Evolutionary conservation across 1,140 invertebrate species (phyloP), one percentile per base, ranked within the genome.

Genomic region (Lucilia sericata): DNA sequence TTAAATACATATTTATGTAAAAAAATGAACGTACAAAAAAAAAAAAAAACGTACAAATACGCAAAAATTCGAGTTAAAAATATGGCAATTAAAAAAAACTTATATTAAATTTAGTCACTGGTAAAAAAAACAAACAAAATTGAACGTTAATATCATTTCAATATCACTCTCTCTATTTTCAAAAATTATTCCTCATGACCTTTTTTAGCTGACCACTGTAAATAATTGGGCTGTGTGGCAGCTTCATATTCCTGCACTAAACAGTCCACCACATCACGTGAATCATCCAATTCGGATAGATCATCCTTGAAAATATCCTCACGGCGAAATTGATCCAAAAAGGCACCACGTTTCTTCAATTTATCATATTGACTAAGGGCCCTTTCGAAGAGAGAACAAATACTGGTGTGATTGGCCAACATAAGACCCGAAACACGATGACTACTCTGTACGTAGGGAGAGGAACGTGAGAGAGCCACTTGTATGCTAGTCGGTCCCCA

Each of bases 401-500:
- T 99, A 89, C 97, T 98, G 5, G 98, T 99, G 89, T 99, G 98
- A 92, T 99, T 99, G 82, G 98, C 98, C 85, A 99, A 92, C 96
- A 99, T 98, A 10, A 99, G 93, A 7, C 98, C 98, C 51, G 97
- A 99, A 7, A 99, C 98, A 85, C 98, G 94, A 92, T 99, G 97
- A 36, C 97, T 95, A 84, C 97, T 97, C 91, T 97, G 96, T 84
- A 99, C 96, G 88, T 99, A 99, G 1, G 98, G 98, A 8, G 98
- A 99, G 89, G 98, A 98, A 82, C 96, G 93, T 0, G 98, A 99
- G 2, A 99, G 92, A 12, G 98, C 98, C 75, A 99, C 98, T 93
- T 99, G 98, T 86, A 99, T 99, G 90, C 97, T 98, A 1, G 98
- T 98, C 14, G 98, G 98, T 60, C 98, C 98, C 98, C 98, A 99